Evolutionary conservation across 1,140 invertebrate species (phyloP).

Genomic region (Atta cephalotes): DNA sequence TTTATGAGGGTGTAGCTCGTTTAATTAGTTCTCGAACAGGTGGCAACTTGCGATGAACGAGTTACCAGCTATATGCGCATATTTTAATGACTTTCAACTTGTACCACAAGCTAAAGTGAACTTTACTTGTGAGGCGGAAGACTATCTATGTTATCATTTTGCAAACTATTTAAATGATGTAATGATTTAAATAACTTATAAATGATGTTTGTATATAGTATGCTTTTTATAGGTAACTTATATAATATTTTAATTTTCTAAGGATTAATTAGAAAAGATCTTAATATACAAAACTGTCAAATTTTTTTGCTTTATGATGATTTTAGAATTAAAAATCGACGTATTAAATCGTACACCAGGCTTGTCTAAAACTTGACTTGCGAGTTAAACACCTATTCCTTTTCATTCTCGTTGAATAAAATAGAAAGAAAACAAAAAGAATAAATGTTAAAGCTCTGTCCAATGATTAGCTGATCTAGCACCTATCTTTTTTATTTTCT

Average conservation of each 20-base stretch:
- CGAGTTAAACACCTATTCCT: too few relatives aligned
- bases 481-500: too few relatives aligned
- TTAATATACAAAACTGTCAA: neutral
- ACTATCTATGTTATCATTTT: constrained; percentile 16
- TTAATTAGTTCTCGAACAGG: constrained; percentile 54
- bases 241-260: neutral
- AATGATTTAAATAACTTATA: neutral
- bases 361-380: too few relatives aligned
- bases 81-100: constrained; percentile 51
- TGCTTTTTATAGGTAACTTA: neutral
- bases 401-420: too few relatives aligned
- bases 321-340: neutral
- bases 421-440: too few relatives aligned
- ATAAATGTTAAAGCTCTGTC: too few relatives aligned
- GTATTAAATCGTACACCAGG: too few relatives aligned
- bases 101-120: constrained; percentile 28
- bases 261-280: neutral
- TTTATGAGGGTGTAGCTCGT: constrained; percentile 12
- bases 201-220: neutral
- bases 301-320: neutral
- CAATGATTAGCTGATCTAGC: too few relatives aligned
- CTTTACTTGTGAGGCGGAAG: neutral
- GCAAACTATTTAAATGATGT: constrained; percentile 19
- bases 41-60: constrained; percentile 40
- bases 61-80: constrained; percentile 19